Base-by-base conservation (phyloP, 2,113 vertebrate genomes). In the Etheostoma cragini region DNA sequence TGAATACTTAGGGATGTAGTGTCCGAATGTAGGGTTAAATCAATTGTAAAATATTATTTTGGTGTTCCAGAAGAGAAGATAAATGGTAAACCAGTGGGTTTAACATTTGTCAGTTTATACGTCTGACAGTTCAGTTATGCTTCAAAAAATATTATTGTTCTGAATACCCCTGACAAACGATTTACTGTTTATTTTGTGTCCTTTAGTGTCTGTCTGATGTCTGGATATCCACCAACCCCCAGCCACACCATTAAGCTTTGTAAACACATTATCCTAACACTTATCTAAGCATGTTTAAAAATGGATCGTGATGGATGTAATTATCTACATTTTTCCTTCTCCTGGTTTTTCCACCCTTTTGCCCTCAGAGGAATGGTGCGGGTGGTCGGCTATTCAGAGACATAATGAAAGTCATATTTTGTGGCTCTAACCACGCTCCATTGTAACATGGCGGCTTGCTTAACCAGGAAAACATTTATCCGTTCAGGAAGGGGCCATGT, bases 401-500 rank as follows among this genome's bases (percentile, higher is more conserved):
- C 77, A 84, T 92, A 92, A 95, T 93, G 81, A 92, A 90, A 91
- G 92, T 94, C 88, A 86, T 90, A 93, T 87, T 89, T 76, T 84
- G 86, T 90, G 88, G 92, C 69, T 92, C 88, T 77, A 72, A 82
- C 81, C 84, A 3, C 52, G 42, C 42, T 78, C 63, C 69, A 78
- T 88, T 89, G 82, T 91, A 89, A 69, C 83, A 80, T 75, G 30
- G 79, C 47, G 19, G 73, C 86, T 86, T 7, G 8, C 77, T 84
- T 42, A 70, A 87, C 82, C 72, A 80, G 52, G 54, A 70, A 85
- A 83, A 87, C 84, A 87, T 91, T 76, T 78, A 72, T 54, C 67
- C 82, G 57, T 84, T 80, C 73, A 91, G 78, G 78, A 90, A 77
- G 78, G 58, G 70, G 89, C 86, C 68, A 78, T 90, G 81, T 90